Base-by-base conservation (phyloP, 2,888 invertebrate genomes). In the Tachina grossa region DNA sequence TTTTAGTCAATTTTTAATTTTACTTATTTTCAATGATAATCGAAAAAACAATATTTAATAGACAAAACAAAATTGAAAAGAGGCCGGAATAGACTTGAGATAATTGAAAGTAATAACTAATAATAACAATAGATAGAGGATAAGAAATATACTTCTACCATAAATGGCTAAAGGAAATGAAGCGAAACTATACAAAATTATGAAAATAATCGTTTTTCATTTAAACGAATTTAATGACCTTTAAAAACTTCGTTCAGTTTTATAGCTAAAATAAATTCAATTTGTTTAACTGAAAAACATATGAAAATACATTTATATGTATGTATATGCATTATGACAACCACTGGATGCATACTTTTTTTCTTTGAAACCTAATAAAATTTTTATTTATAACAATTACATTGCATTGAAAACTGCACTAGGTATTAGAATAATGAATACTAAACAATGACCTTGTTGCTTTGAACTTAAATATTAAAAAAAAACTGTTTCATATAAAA, bases 31-130 rank as follows among this genome's bases (percentile, higher is more conserved):
- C 65, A 57, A 74, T 51, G 65, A 80, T 80, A 80, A 72, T 65
- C 63, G 13, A 57, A 74, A 66, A 65, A 31, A 31, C 31, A 31
- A 51, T 43, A 45, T 16, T 41, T 57, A 59, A 59, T 69, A 61
- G 41, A 76, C 47, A 69, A 68, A 51, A 43, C 0, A n/a, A 61
- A 51, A 68, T 68, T 49, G n/a, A 57, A 65, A 72, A 80, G 31
- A 43, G 43, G 31, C 66, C 80, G 74, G 66, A 74, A 74, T 74
- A 65, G 59, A 71, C 51, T 53, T 6, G 4, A 53, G 68, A 75
- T 53, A 81, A 68, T 81, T 75, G 81, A 51, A 68, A 61, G 75
- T 68, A 75, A 61, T 75, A 65, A 75, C 74, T 68, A 55, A 81
- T 55, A 59, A 59, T 13, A 69, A 51, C n/a, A 22, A 66, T 8